phyloP scores from a whole-genome alignment of 2,113 vertebrate species.

The Erpornis zantholeuca region DNA sequence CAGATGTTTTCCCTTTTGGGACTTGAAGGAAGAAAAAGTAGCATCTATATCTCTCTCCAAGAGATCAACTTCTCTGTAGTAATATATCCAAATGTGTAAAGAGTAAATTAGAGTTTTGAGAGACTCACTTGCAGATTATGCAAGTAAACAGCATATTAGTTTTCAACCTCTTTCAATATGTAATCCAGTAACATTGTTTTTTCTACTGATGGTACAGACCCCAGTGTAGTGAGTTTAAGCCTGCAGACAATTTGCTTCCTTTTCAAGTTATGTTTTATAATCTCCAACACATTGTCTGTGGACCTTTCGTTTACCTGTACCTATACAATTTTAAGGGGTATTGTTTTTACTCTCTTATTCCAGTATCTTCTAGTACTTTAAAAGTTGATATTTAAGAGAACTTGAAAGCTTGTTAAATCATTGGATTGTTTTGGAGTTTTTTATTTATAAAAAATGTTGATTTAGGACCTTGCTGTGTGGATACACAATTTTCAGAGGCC shows the following conservation, averaged over 20 bases:
- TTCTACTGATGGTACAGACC: not conserved
- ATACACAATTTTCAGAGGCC: not conserved
- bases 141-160: not conserved
- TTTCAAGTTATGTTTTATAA: not conserved
- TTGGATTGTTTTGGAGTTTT: not conserved
- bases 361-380: not conserved
- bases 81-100: not conserved
- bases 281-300: not conserved
- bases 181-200: not conserved
- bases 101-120: not conserved
- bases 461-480: not conserved
- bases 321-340: not conserved
- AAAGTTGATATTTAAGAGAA: not conserved
- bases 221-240: not conserved
- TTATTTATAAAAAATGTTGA: not conserved
- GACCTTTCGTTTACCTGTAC: not conserved
- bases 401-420: not conserved
- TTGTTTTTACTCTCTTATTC: not conserved
- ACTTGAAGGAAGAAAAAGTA: not conserved
- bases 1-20: not conserved
- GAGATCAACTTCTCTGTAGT: not conserved
- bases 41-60: not conserved
- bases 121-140: not conserved
- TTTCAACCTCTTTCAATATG: not conserved
- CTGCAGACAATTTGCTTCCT: not conserved